A percentile compares a stretch with the other conserved stretches of the same genome.
These are phyloP conservation scores for Carcharodon carcharias DNA, from an alignment of 2,797 vertebrate genomes.

Conservation along the genomic window DNA sequence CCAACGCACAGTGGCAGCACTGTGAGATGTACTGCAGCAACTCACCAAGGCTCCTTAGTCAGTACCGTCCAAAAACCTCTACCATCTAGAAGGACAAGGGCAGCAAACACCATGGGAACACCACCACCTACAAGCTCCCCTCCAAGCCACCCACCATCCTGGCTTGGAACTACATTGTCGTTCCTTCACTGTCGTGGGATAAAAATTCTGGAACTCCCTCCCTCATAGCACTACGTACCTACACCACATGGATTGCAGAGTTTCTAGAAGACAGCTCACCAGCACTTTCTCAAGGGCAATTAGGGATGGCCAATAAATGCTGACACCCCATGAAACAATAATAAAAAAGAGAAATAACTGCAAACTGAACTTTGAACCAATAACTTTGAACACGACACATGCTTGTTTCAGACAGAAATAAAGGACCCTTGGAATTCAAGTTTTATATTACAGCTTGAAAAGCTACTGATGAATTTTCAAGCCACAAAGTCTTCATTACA, in stretches of 20 bases:
- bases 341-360: background rate
- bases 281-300: background rate
- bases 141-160: no score
- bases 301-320: background rate
- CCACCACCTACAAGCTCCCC: no score
- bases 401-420: background rate
- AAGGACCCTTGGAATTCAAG: background rate
- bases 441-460: background rate
- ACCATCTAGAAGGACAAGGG: no score
- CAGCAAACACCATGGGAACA: no score
- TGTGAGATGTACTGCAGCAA: no score
- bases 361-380: background rate
- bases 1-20: no score
- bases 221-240: no score
- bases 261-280: background rate
- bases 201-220: no score
- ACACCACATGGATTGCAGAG: background rate
- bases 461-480: background rate
- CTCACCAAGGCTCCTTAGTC: no score
- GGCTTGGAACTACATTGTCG: background rate
- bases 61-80: no score
- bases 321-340: background rate
- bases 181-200: no score
- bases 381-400: background rate
- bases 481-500: background rate